phyloP scores from a whole-genome alignment of 1,140 invertebrate genomes.

The Listronotus oregonensis region DNA sequence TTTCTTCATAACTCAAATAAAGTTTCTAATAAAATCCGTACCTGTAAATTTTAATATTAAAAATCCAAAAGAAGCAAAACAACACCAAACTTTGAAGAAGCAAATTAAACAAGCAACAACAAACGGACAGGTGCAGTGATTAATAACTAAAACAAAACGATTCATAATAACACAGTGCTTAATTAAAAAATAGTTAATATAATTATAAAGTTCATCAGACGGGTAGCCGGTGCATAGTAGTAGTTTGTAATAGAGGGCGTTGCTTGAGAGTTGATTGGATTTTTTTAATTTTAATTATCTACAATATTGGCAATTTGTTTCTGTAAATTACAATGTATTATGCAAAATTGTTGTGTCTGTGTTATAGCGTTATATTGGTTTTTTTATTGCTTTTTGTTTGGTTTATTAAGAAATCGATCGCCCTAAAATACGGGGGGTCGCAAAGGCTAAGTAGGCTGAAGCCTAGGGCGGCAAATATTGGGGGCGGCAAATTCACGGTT shows the following conservation, averaged over 20 bases:
- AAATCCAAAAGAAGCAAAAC: neutral
- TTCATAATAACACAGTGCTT: constrained; percentile 13
- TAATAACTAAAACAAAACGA: constrained; percentile 15
- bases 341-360: too few relatives aligned
- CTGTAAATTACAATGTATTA: too few relatives aligned
- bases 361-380: too few relatives aligned
- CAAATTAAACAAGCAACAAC: constrained; percentile 11
- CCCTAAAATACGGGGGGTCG: too few relatives aligned
- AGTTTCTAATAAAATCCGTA: too few relatives aligned
- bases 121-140: constrained; percentile 16
- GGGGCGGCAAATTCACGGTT: too few relatives aligned
- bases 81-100: constrained; percentile 1
- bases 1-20: too few relatives aligned
- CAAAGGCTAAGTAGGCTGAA: too few relatives aligned
- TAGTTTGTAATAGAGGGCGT: constrained; percentile 11
- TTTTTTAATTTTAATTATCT: constrained; percentile 2
- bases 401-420: too few relatives aligned
- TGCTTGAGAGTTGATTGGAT: neutral
- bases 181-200: constrained; percentile 15
- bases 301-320: too few relatives aligned
- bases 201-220: constrained; percentile 15
- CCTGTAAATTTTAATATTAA: constrained; percentile 1
- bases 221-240: constrained; percentile 3
- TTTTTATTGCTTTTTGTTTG: too few relatives aligned
- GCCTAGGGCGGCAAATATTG: too few relatives aligned